A percentile compares a stretch with the other conserved stretches of the same genome.
These are phyloP conservation scores for Rutilus rutilus DNA, from an alignment of 2,113 vertebrate species.

Conservation along the genomic window DNA sequence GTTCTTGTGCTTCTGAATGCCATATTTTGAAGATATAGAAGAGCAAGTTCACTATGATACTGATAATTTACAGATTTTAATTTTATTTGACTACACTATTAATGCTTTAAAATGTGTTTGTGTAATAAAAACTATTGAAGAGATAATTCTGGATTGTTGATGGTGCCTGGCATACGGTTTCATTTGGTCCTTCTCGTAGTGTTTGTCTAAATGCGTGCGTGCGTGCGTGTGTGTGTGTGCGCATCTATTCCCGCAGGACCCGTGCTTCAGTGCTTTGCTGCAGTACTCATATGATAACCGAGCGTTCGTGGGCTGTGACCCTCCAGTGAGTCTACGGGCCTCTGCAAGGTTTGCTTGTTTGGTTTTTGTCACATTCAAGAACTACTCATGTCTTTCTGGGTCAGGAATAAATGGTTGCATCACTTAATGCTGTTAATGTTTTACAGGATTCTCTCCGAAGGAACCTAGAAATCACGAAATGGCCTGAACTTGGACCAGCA, in stretches of 20 bases:
- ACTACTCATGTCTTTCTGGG: not conserved
- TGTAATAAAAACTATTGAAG: too few species aligned
- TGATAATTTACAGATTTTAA: too few species aligned
- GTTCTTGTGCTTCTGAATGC: too few species aligned
- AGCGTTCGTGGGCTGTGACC: constrained; percentile 87
- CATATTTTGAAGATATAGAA: too few species aligned
- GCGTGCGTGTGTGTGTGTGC: not conserved
- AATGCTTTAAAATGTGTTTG: too few species aligned
- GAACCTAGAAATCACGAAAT: not conserved
- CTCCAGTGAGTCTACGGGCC: constrained; percentile 75
- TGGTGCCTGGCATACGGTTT: not conserved
- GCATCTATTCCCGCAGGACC: constrained; percentile 75
- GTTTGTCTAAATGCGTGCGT: not conserved
- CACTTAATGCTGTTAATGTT: not conserved
- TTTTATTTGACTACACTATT: too few species aligned
- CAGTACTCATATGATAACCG: constrained; percentile 84
- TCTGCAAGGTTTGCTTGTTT: constrained; percentile 39
- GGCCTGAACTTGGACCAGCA: not conserved
- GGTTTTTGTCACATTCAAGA: not conserved
- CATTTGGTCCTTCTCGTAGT: not conserved
- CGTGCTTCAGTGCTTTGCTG: constrained; percentile 85
- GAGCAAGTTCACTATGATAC: too few species aligned
- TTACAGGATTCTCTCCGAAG: not conserved
- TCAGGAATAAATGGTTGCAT: not conserved
- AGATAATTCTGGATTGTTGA: not conserved